Evolutionary conservation across 2,113 vertebrate genomes (phyloP), one percentile per base, ranked within the genome.

Genomic region (Oxygymnocypris stewartii): DNA sequence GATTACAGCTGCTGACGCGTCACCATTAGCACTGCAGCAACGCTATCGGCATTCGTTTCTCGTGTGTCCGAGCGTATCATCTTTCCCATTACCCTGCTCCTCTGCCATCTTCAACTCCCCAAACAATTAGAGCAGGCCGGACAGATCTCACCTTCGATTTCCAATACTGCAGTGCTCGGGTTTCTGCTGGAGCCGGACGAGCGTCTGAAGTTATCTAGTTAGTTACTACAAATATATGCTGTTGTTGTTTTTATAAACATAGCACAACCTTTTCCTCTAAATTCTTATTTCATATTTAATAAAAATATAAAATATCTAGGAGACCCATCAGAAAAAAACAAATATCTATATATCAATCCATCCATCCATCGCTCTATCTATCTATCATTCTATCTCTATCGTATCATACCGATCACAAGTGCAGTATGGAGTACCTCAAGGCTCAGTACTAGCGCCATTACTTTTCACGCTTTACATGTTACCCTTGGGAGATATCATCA

Each of bases 1-100:
- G 89, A 92, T 88, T 88, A 85, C 79, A 77, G 85, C 57, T 90
- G 89, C 90, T 90, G 90, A 91, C 59, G 1, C 88, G 51, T 82
- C 76, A 81, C 51, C 71, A 69, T 86, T 71, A 87, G 83, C 85
- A n/a, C 57, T 61, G 81, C 54, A 78, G 78, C 11, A 20, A 37
- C 20, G 11, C 59, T 69, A 74, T 89, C 82, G 85, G 86, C 88
- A 59, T 76, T 59, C 82, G 31, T 49, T 77, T 73, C 35, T 61
- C 12, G 0, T 12, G 11, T 59, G 79, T 75, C 28, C 57, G 31
- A 4, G 73, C 61, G 73, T 80, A 74, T 82, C 84, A 84, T 59
- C 74, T 84, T 82, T 23, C 37, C 74, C 82, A 12, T 54, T 25
- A 54, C 18, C 4, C 25, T 79, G 65, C 40, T 25, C 7, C 71